Base-by-base conservation (phyloP, 2,888 invertebrate species). In the Xestia xanthographa region DNA sequence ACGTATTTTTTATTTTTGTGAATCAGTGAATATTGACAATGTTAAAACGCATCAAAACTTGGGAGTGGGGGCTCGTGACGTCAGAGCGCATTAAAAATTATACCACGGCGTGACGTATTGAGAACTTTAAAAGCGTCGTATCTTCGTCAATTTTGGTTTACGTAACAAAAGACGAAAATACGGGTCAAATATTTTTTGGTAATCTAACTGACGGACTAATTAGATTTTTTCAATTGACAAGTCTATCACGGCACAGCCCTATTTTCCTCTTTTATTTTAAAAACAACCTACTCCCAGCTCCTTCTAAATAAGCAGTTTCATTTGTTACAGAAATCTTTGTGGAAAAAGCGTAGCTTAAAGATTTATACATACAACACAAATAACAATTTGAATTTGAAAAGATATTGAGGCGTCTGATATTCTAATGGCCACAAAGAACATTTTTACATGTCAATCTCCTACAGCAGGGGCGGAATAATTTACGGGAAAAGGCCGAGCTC, bases 331-430 rank as follows among this genome's bases (percentile, higher is more conserved):
- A 58, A 48, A 17, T 22, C 29, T 60, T 60, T 26, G 29, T 34
- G 1, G 3, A 17, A 66, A 75, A 58, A 79, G 1, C 34, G 26
- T 50, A 60, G 34, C 67, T 60, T 34, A 50, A 9, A 68, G 22
- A 67, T 43, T 62, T 71, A 50, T 66, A 38, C 65, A 62, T 62
- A 17, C 22, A 68, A 69, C 12, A 43, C 78, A 78, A 78, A 68
- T 38, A 77, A 26, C 17, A n/a, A 87, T 87, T 87, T 82, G 84
- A 87, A 87, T 87, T 83, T 84, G 84, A 78, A 86, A 84, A 79
- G 82, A 87, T 70, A 84, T 82, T 75, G 82, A 75, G 66, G 66
- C 68, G 43, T 77, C 84, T 81, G 84, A 84, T 77, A 81, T 87
- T 81, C 79, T 74, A 81, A 87, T 86, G 75, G 76, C 74, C 79